Evolutionary conservation across 2,888 invertebrate species (phyloP).

Genomic region (Athetis lepigone): DNA sequence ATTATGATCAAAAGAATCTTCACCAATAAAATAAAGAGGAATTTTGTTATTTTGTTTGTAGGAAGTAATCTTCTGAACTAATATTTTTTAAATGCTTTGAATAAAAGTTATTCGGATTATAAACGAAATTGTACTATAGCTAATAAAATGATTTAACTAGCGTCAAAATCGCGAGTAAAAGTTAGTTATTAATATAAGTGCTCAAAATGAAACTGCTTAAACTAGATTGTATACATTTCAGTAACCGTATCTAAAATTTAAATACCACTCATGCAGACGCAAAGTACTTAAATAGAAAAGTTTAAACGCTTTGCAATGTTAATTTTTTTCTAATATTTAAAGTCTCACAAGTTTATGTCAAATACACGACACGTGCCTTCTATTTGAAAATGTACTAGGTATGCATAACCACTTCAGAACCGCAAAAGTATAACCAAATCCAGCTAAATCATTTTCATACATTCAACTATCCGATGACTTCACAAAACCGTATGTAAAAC

Average conservation of each 20-base stretch:
- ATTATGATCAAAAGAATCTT: too few relatives aligned
- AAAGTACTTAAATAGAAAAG: constrained; percentile 8
- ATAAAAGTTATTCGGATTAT: too few relatives aligned
- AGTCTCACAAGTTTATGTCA: constrained; percentile 23
- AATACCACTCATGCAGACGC: constrained; percentile 19
- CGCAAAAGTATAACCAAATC: constrained; percentile 31
- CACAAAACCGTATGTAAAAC: constrained; percentile 55
- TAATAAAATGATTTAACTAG: too few relatives aligned
- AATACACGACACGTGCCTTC: constrained; percentile 27
- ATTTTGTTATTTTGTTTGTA: too few relatives aligned
- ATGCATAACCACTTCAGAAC: constrained; percentile 10
- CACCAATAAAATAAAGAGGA: too few relatives aligned
- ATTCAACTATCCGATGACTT: constrained; percentile 34
- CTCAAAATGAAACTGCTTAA: not conserved
- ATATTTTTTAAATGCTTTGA: too few relatives aligned
- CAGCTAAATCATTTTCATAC: constrained; percentile 36
- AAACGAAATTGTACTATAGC: too few relatives aligned
- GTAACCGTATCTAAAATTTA: constrained; percentile 33
- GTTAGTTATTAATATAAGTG: not conserved
- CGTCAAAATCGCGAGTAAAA: not conserved
- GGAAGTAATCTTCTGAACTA: too few relatives aligned
- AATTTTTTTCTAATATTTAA: constrained; percentile 18
- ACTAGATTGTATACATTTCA: constrained; percentile 15
- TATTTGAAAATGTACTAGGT: constrained; percentile 12
- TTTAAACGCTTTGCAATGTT: constrained; percentile 2